phyloP scores from a whole-genome alignment of 2,797 vertebrate species.

The Molossus molossus region DNA sequence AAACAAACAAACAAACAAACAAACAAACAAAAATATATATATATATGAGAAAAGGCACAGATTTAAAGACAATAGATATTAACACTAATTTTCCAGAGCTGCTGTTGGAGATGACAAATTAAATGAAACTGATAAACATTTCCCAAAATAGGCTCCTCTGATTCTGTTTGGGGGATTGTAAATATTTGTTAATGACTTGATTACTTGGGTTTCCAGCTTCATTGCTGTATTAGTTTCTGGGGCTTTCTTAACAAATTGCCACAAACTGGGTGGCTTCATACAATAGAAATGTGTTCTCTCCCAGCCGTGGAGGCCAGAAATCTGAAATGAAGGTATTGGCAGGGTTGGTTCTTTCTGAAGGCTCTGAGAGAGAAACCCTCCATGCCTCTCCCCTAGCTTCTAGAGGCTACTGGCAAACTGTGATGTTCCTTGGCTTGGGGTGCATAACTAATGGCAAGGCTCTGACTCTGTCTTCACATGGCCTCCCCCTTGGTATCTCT shows the following conservation, averaged over 20 bases:
- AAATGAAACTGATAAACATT: constrained; percentile 59
- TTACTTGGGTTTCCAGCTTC: constrained; percentile 55
- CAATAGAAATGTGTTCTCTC: constrained; percentile 33
- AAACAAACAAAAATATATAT: too few relatives aligned
- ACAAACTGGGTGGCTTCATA: constrained; percentile 12
- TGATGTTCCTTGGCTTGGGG: not conserved
- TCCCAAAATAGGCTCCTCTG: constrained; percentile 43
- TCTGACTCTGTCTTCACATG: not conserved
- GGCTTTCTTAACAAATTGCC: constrained; percentile 42
- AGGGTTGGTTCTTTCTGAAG: not conserved
- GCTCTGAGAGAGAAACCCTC: not conserved
- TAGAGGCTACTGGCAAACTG: not conserved
- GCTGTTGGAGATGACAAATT: constrained; percentile 63
- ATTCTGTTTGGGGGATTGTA: constrained; percentile 44
- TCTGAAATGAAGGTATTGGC: not conserved
- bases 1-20: too few relatives aligned
- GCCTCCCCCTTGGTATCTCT: not conserved
- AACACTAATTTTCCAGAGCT: constrained; percentile 55
- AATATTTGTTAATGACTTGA: constrained; percentile 64
- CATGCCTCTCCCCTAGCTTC: not conserved
- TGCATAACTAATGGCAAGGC: not conserved
- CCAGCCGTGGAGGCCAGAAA: not conserved
- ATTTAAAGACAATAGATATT: constrained; percentile 46
- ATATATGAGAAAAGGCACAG: not conserved
- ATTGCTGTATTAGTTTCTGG: constrained; percentile 25